These are phyloP conservation scores for Drosophila colorata DNA, from an alignment of 2,888 invertebrate species.

Conservation along the genomic window DNA sequence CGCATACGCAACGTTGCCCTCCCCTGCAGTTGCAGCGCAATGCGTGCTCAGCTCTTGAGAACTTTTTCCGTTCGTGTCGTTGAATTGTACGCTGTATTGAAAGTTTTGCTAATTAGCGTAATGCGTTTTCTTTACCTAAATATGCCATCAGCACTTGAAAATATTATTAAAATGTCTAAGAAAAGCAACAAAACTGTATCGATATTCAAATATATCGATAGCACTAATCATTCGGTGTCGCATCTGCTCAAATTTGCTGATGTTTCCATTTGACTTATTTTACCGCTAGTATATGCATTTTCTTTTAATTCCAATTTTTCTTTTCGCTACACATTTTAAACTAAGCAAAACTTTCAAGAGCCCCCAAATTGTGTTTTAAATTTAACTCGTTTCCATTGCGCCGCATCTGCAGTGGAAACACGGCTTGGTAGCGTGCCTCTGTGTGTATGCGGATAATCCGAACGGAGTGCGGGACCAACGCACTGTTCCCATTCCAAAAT, in stretches of 20 bases:
- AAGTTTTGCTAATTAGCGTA: slow-evolving; percentile 76
- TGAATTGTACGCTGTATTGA: slow-evolving; percentile 58
- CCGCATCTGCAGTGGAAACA: slow-evolving; percentile 23
- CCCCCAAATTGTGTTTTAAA: slow-evolving; percentile 8
- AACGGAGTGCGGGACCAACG: slow-evolving; percentile 53
- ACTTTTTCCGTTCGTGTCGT: slow-evolving; percentile 12
- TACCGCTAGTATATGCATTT: slow-evolving; percentile 27
- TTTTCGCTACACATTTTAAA: slow-evolving; percentile 8
- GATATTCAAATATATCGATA: slow-evolving; percentile 36
- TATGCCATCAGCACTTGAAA: slow-evolving; percentile 83
- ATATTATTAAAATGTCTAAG: slow-evolving; percentile 46
- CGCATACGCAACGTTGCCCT: slow-evolving; percentile 67
- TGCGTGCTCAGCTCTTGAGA: slow-evolving; percentile 13
- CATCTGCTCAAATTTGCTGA: slow-evolving; percentile 63
- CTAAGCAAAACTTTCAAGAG: slow-evolving; percentile 75
- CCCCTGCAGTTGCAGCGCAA: slow-evolving; percentile 3
- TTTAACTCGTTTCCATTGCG: slow-evolving; percentile 15
- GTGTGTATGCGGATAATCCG: slow-evolving; percentile 39
- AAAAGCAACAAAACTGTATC: slow-evolving; percentile 15
- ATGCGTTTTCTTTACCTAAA: slow-evolving; percentile 29
- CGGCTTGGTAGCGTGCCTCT: slow-evolving; percentile 20
- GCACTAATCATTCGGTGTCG: slow-evolving; percentile 38
- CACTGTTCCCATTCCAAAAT: slow-evolving; percentile 54
- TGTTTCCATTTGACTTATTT: slow-evolving; percentile 36
- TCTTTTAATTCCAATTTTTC: slow-evolving; percentile 17